Evolutionary conservation across 2,113 vertebrate genomes (phyloP).

Genomic region (Macquaria ambigua): DNA sequence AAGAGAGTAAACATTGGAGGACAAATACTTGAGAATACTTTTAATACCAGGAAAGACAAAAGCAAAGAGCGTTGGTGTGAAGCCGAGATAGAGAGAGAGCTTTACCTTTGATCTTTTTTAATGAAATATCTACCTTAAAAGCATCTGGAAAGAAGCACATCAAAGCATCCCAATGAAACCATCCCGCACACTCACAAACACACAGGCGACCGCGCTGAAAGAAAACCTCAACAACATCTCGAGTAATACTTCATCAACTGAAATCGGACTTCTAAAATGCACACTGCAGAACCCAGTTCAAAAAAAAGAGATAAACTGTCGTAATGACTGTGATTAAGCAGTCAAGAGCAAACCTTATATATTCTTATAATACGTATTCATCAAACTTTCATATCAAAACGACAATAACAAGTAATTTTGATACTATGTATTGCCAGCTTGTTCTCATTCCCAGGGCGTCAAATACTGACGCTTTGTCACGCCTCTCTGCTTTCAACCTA

Average conservation of each 20-base stretch:
- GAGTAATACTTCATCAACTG: constrained; percentile 30
- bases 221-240: constrained; percentile 10
- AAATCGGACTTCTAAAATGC: neutral
- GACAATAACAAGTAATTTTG: neutral
- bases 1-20: neutral
- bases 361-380: neutral
- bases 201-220: neutral
- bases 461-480: too few species aligned
- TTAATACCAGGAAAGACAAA: constrained; percentile 19
- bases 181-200: constrained; percentile 1
- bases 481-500: too few species aligned
- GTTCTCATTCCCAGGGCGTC: too few species aligned
- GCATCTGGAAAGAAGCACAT: constrained; percentile 44
- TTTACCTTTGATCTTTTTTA: constrained; percentile 49
- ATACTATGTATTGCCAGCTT: too few species aligned
- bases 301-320: neutral
- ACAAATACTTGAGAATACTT: neutral
- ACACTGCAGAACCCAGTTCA: too few species aligned
- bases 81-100: neutral
- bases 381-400: neutral
- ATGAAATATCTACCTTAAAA: constrained; percentile 60
- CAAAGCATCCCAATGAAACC: constrained; percentile 53
- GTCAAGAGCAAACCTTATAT: neutral
- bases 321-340: neutral
- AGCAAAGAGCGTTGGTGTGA: neutral